Evolutionary conservation across 1,140 invertebrate genomes (phyloP).

Genomic region (Drosophila nannoptera): DNA sequence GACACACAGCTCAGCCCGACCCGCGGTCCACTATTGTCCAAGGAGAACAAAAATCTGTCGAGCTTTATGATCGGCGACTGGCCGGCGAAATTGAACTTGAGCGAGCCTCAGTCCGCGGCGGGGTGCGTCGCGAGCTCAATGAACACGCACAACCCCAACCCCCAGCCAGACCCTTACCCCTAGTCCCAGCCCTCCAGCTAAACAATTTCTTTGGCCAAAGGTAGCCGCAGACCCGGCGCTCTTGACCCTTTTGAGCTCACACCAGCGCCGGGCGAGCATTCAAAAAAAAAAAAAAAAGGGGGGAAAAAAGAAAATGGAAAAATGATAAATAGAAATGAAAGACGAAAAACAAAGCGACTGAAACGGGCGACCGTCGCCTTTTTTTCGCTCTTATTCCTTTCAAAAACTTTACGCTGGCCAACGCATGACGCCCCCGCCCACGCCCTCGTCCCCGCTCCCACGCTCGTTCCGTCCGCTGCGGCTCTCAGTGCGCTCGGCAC

Average conservation of each 20-base stretch:
- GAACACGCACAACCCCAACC: conserved; percentile 24
- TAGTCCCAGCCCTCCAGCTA: conserved; percentile 2
- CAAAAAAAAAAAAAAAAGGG: conserved; percentile 2
- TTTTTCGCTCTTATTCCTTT: conserved; percentile 64
- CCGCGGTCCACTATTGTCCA: neutral
- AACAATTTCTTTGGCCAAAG: conserved; percentile 52
- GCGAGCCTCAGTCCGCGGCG: neutral
- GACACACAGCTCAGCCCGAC: conserved; percentile 19
- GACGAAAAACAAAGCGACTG: conserved; percentile 25
- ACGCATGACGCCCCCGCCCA: conserved; percentile 20
- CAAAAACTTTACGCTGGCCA: conserved; percentile 70
- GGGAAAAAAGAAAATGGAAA: neutral
- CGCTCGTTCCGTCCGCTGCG: neutral
- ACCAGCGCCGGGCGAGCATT: conserved; percentile 22
- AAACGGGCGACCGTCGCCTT: conserved; percentile 34
- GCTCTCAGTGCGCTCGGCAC: conserved; percentile 24
- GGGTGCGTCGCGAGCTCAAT: conserved; percentile 17
- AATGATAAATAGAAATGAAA: conserved; percentile 6
- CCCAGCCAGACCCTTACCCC: neutral
- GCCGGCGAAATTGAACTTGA: conserved; percentile 32
- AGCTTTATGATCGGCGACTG: conserved; percentile 64
- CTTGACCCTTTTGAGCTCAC: conserved; percentile 70
- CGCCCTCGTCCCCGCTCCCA: neutral
- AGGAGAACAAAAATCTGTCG: conserved; percentile 48
- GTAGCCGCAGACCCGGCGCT: conserved; percentile 54